These are phyloP conservation scores for Ptychoptera contaminata DNA, from an alignment of 2,888 invertebrate species.

Conservation along the genomic window DNA sequence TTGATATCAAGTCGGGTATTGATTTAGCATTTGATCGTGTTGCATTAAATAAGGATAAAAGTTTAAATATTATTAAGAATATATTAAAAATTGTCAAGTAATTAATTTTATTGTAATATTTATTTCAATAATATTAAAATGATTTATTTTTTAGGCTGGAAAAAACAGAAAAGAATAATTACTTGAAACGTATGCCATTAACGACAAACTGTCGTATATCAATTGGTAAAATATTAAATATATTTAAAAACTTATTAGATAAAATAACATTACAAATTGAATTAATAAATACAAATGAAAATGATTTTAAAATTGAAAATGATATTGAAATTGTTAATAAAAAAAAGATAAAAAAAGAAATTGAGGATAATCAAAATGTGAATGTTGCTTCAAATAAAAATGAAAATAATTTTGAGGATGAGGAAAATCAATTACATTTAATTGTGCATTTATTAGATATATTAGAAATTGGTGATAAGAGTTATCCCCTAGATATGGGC, in stretches of 20 bases:
- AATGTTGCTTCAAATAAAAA: not conserved
- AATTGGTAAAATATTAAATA: conserved; percentile 24
- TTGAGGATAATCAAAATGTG: not conserved
- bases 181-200: conserved; percentile 19
- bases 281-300: not conserved
- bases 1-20: conserved; percentile 24
- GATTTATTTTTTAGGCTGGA: conserved; percentile 21
- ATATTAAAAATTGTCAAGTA: conserved; percentile 29
- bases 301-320: not conserved
- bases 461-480: conserved; percentile 43
- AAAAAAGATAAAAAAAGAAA: not conserved
- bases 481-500: conserved; percentile 42
- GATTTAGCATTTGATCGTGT: conserved; percentile 26
- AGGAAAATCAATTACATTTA: conserved; percentile 27
- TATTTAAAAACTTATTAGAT: conserved; percentile 13
- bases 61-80: conserved; percentile 32
- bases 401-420: not conserved
- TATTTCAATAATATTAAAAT: not conserved
- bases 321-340: not conserved
- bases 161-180: conserved; percentile 17
- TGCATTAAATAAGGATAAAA: conserved; percentile 25
- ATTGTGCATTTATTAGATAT: conserved; percentile 47
- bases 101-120: not conserved
- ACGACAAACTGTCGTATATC: conserved; percentile 22
- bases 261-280: not conserved